Percentiles rank a stretch among this genome's conserved stretches.
These are phyloP conservation scores for Cylloceria caligata DNA, from an alignment of 2,888 invertebrate species.

Conservation along the genomic window DNA sequence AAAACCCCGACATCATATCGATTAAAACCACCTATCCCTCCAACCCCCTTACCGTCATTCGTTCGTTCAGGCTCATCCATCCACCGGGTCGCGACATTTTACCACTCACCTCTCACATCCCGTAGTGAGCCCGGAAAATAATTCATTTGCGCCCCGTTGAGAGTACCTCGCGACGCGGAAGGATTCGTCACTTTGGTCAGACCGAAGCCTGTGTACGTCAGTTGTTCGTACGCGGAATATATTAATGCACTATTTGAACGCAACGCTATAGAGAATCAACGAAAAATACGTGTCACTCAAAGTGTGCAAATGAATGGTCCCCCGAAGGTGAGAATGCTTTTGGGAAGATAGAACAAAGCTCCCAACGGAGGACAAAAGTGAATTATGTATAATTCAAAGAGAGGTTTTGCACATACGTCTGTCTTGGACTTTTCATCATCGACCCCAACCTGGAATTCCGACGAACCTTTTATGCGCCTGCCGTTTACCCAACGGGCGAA, in stretches of 20 bases:
- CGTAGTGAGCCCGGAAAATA: slow-evolving; percentile 35
- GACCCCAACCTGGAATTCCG: slow-evolving; percentile 28
- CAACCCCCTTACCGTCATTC: background rate
- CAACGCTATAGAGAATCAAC: background rate
- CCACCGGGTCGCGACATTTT: slow-evolving; percentile 22
- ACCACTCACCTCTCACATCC: slow-evolving; percentile 30
- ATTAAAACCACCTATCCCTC: slow-evolving; percentile 43
- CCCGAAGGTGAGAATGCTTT: background rate
- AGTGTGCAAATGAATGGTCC: background rate
- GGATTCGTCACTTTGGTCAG: slow-evolving; percentile 31
- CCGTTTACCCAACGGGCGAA: slow-evolving; percentile 28
- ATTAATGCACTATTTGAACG: background rate
- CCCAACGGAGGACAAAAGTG: slow-evolving; percentile 45
- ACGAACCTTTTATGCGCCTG: slow-evolving; percentile 56
- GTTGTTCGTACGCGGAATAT: slow-evolving; percentile 14
- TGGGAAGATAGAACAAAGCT: slow-evolving; percentile 30
- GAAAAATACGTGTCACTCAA: slow-evolving; percentile 19
- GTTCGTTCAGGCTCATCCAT: background rate
- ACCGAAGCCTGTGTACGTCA: slow-evolving; percentile 38
- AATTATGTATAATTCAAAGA: slow-evolving; percentile 45
- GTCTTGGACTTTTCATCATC: slow-evolving; percentile 51
- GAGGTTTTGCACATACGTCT: slow-evolving; percentile 16
- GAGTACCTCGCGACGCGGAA: slow-evolving; percentile 46
- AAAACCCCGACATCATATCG: slow-evolving; percentile 46
- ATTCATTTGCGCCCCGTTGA: slow-evolving; percentile 49